These are phyloP conservation scores for Chaetodon auriga DNA, from an alignment of 2,113 vertebrate species.

Conservation along the genomic window DNA sequence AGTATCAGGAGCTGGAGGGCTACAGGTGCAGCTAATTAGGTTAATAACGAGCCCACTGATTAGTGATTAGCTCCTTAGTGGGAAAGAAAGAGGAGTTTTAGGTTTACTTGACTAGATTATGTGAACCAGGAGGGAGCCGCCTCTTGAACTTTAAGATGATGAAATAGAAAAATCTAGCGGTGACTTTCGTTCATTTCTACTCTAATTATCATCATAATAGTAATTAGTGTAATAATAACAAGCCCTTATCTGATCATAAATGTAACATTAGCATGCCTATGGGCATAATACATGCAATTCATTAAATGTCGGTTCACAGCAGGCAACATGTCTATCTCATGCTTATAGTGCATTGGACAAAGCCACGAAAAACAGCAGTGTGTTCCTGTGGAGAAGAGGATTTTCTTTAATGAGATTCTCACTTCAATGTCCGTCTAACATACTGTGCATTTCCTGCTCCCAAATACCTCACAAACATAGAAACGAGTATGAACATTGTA, in stretches of 20 bases:
- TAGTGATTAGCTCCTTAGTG: slow-evolving; percentile 69
- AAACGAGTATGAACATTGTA: too few species aligned
- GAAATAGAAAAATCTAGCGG: slow-evolving; percentile 38
- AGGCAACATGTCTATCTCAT: background rate
- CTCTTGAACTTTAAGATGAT: slow-evolving; percentile 54
- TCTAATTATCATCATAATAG: slow-evolving; percentile 1
- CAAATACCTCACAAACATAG: too few species aligned
- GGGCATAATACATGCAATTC: background rate
- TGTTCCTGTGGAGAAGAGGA: background rate
- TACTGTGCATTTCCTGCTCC: background rate
- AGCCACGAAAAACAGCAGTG: background rate
- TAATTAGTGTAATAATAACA: slow-evolving; percentile 32
- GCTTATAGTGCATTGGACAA: background rate
- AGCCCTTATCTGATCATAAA: slow-evolving; percentile 39
- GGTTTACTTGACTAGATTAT: slow-evolving; percentile 61
- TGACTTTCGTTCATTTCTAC: slow-evolving; percentile 24
- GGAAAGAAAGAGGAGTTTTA: slow-evolving; percentile 57
- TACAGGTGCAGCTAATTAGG: slow-evolving; percentile 71
- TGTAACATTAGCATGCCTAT: background rate
- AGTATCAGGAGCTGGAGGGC: slow-evolving; percentile 25
- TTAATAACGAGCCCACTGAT: slow-evolving; percentile 63
- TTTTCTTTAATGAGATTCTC: background rate
- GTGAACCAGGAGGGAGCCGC: slow-evolving; percentile 28
- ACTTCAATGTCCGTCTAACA: background rate
- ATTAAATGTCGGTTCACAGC: background rate